Base-by-base conservation (phyloP, 1,140 invertebrate species). In the Bombus sibiricus region DNA sequence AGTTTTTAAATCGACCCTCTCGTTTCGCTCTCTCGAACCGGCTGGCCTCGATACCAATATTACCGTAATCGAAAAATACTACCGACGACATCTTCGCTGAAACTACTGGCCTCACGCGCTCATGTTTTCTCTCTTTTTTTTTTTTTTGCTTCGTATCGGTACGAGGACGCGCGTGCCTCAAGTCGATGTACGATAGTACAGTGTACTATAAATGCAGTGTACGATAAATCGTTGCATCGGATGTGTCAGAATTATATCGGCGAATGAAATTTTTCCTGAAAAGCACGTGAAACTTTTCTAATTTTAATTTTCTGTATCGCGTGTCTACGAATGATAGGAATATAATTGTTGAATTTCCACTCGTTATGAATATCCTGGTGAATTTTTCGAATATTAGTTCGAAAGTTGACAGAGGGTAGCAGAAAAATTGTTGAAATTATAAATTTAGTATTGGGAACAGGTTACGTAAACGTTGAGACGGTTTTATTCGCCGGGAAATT, bases 1-100 rank as follows among this genome's bases (percentile, higher is more conserved):
- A n/a, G n/a, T 73, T 73, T 73, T 81, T 28, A 73, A 73, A 43
- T 62, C 79, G 66, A 41, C 28, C 39, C 53, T 3, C 41, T 62
- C 59, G 43, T 59, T 79, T 53, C 77, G 64, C 81, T 88, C 72
- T 77, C 66, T 34, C 85, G 72, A 69, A 9, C 32, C 66, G 32
- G 32, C n/a, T 18, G 13, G 64, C 32, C 64, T 34, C 64, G 15
- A 34, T 66, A 15, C 64, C 32, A 68, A 22, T 53, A 53, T 53
- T 8, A 53, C 34, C 2, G 18, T 37, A 62, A 66, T 66, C 41
- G 69, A 74, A 37, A 32, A 53, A 71, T 74, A n/a, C 28, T 62
- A 28, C 10, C 10, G 59, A 10, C 28, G 12, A 28, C 22, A 25
- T n/a, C 59, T 62, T 62, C 28, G 28, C 0, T 4, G 59, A 62